A percentile compares a stretch with the other conserved stretches of the same genome.
These are phyloP conservation scores for Aphelenchoides bicaudatus DNA, from an alignment of 2,888 invertebrate genomes.

Conservation along the genomic window DNA sequence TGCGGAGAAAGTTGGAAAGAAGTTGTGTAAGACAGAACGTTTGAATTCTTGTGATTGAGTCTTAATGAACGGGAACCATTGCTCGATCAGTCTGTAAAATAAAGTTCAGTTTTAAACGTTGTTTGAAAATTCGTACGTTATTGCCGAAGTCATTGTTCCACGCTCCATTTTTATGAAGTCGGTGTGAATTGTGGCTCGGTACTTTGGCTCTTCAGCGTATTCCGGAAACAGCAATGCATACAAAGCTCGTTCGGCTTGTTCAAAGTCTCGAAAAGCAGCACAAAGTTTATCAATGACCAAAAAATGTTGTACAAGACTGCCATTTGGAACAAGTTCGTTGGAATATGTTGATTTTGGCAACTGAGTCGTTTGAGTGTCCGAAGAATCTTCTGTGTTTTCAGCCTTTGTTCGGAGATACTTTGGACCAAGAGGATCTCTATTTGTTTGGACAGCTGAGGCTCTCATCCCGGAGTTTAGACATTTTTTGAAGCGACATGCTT, in stretches of 20 bases:
- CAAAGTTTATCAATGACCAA: neutral
- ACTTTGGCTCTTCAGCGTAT: neutral
- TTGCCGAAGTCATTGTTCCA: neutral
- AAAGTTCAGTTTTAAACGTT: too few species aligned
- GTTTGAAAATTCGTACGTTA: too few species aligned
- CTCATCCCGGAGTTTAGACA: neutral
- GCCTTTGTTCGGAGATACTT: neutral
- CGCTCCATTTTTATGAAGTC: neutral
- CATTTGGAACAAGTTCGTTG: neutral
- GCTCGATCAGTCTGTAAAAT: too few species aligned
- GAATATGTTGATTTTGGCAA: neutral
- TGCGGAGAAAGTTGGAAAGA: neutral
- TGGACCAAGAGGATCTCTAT: neutral
- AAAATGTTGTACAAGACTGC: too few species aligned
- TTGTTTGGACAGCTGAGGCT: neutral
- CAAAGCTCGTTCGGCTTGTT: neutral
- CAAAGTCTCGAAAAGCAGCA: neutral
- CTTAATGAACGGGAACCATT: conserved; percentile 1
- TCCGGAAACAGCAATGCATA: neutral
- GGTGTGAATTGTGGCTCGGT: neutral
- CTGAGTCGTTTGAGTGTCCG: neutral
- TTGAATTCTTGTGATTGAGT: neutral
- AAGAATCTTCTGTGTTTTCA: neutral
- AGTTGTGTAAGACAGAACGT: conserved; percentile 4
- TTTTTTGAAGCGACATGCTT: neutral